phyloP scores from a whole-genome alignment of 2,888 invertebrate species.

The Drosophila merina region DNA sequence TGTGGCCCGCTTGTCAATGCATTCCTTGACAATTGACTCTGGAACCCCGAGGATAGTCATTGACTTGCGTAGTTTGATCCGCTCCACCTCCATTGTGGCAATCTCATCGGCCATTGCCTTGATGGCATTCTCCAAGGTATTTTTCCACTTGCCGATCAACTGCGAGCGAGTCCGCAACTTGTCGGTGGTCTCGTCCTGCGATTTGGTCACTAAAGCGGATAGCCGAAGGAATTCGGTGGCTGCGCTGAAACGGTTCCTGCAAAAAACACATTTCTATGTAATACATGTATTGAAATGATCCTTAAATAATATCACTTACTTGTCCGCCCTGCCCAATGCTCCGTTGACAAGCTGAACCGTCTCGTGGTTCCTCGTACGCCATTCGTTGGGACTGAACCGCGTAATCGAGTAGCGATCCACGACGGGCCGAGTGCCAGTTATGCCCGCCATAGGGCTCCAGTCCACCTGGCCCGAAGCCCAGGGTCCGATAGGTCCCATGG shows the following conservation, averaged over 20 bases:
- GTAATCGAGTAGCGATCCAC: constrained; percentile 91
- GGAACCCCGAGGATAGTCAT: constrained; percentile 88
- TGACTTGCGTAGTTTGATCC: constrained; percentile 88
- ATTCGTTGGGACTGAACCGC: constrained; percentile 89
- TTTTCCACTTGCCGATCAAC: constrained; percentile 90
- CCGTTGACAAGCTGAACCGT: constrained; percentile 84
- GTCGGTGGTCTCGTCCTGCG: constrained; percentile 88
- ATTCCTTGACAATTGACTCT: constrained; percentile 90
- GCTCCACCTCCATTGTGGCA: constrained; percentile 87
- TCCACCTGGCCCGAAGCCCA: constrained; percentile 90
- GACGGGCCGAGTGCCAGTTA: constrained; percentile 90
- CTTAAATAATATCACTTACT: constrained; percentile 71
- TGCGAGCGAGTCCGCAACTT: constrained; percentile 87
- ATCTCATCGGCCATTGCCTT: constrained; percentile 89
- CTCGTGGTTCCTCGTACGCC: constrained; percentile 87
- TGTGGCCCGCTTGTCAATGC: constrained; percentile 88
- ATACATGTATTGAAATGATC: background rate
- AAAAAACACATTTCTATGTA: background rate
- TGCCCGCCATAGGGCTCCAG: constrained; percentile 88
- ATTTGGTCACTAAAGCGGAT: constrained; percentile 88
- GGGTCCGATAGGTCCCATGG: constrained; percentile 86
- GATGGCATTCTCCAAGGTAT: constrained; percentile 89
- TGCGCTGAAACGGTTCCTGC: constrained; percentile 86
- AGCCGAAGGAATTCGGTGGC: constrained; percentile 88
- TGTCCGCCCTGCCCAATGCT: constrained; percentile 85